Evolutionary conservation across 2,113 vertebrate genomes (phyloP).

Genomic region (Solenodon paradoxus): DNA sequence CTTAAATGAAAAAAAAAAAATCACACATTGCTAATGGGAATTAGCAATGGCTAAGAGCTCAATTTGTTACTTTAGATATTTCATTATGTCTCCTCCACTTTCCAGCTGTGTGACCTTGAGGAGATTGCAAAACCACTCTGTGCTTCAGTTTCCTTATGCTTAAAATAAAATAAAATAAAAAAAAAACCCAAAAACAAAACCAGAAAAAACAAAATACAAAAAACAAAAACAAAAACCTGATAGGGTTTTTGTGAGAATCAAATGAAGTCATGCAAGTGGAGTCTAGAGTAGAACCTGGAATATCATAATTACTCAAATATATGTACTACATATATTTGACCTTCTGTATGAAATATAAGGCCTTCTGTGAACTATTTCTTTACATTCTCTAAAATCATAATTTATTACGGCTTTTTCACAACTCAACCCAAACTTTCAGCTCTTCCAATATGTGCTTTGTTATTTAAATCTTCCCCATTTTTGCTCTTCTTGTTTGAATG

Average conservation of each 20-base stretch:
- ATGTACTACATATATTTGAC: neutral
- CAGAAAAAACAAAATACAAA: neutral
- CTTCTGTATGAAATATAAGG: neutral
- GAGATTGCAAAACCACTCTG: too few relatives aligned
- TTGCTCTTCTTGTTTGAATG: neutral
- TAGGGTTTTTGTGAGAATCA: too few relatives aligned
- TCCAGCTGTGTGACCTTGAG: too few relatives aligned
- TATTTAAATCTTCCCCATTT: neutral
- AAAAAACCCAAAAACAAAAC: too few relatives aligned
- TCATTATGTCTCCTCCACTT: too few relatives aligned
- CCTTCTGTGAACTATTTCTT: neutral
- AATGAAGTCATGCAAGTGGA: neutral
- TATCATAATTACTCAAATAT: neutral
- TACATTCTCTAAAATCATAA: neutral
- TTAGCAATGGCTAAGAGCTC: neutral
- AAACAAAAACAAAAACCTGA: too few relatives aligned
- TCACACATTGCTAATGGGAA: neutral
- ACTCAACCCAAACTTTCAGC: neutral
- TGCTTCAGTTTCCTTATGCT: too few relatives aligned
- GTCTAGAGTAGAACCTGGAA: neutral
- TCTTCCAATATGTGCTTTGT: neutral
- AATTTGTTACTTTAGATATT: neutral
- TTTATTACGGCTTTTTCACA: neutral
- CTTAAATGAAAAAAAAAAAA: neutral
- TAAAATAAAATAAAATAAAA: neutral